These are phyloP conservation scores for Cherax quadricarinatus DNA, from an alignment of 1,140 invertebrate genomes.

Conservation along the genomic window DNA sequence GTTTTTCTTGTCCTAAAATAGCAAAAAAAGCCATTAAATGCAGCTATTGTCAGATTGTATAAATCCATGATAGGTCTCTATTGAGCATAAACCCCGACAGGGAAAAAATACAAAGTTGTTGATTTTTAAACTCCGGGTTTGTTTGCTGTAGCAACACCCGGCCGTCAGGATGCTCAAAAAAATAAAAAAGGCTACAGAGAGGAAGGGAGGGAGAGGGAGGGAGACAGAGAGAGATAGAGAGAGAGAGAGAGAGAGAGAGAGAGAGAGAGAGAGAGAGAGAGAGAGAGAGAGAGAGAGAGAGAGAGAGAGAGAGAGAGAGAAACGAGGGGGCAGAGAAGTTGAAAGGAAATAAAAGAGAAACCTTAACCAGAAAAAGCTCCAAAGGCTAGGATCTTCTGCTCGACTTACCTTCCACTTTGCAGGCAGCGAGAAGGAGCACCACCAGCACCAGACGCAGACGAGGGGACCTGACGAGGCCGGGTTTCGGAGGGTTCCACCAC, in stretches of 20 bases:
- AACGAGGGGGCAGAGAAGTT: not conserved
- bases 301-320: not conserved
- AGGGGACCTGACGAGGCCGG: constrained; percentile 9
- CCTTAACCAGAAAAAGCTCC: too few species aligned
- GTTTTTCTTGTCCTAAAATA: not conserved
- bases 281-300: constrained; percentile 34
- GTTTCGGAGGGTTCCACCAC: not conserved
- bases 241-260: not conserved
- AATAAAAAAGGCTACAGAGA: not conserved
- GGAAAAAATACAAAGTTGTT: not conserved
- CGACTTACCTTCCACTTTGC: constrained; percentile 26
- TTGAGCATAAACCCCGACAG: not conserved
- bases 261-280: not conserved
- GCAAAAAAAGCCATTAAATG: not conserved
- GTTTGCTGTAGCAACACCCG: not conserved
- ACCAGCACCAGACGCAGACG: constrained; percentile 30
- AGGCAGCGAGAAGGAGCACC: constrained; percentile 21
- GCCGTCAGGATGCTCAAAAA: not conserved
- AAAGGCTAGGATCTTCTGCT: not conserved
- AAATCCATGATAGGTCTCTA: not conserved
- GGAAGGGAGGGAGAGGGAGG: constrained; percentile 19
- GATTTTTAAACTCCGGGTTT: not conserved
- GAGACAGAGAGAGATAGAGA: not conserved
- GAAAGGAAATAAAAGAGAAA: not conserved
- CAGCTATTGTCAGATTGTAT: not conserved